Percentiles rank a stretch among this genome's conserved stretches.
Conservation (phyloP, 2,797 vertebrate genomes). For the Notamacropus eugenii region DNA sequence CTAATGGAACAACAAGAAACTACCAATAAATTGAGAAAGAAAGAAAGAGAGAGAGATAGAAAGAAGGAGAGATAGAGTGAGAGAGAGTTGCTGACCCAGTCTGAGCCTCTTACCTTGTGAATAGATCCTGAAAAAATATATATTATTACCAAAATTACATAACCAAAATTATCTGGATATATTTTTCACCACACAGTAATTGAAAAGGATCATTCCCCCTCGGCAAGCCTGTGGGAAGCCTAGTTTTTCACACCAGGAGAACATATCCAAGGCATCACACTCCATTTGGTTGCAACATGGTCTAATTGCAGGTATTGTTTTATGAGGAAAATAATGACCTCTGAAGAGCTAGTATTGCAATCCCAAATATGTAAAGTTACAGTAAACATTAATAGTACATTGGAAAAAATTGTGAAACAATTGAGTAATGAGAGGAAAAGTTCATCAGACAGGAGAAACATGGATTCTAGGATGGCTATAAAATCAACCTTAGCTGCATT, state of each 20-base stretch:
- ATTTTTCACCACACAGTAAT: neutral
- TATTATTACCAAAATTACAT: neutral
- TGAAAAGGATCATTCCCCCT: neutral
- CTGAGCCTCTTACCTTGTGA: neutral
- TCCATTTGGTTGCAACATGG: neutral
- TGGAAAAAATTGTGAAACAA: neutral
- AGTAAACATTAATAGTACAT: neutral
- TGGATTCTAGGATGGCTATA: neutral
- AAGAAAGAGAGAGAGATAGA: too few relatives aligned
- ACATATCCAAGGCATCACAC: too few relatives aligned
- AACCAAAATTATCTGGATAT: neutral
- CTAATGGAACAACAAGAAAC: neutral
- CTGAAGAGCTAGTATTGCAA: neutral
- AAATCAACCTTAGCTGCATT: neutral
- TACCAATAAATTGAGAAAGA: neutral
- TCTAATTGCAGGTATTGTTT: neutral
- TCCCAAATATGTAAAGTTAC: neutral
- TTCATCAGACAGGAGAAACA: neutral
- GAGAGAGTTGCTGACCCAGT: neutral
- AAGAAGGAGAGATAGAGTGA: too few relatives aligned
- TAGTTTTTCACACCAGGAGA: too few relatives aligned
- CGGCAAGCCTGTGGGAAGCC: too few relatives aligned
- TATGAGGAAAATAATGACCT: neutral
- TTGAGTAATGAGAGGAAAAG: neutral
- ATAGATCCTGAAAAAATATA: neutral